Evolutionary conservation across 2,113 vertebrate genomes (phyloP), one percentile per base, ranked within the genome.

Genomic region (Dolichallabes microphthalmus): DNA sequence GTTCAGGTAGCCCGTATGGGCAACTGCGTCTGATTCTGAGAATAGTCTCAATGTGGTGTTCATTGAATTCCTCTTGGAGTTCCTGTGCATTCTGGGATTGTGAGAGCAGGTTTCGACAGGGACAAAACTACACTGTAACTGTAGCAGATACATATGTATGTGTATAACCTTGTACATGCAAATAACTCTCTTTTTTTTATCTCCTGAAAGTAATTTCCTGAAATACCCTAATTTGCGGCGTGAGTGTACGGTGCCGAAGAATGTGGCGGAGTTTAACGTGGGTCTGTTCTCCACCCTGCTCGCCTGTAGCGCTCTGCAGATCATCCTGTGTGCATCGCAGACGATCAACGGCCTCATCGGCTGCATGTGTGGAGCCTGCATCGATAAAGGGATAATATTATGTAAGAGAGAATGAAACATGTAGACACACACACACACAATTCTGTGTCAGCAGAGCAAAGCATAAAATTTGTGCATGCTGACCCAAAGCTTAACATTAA

Each of bases 331-430:
- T 35, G 85, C 63, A 19, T 5, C 86, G 32, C 94, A 95, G 92
- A 92, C 94, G 92, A 88, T 95, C 90, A 95, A 95, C 2, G 94
- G 95, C 11, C 90, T 95, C 8, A 90, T 93, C 0, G 95, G 95
- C 57, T 96, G 95, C 64, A 64, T 95, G 71, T 95, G 95, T 45
- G 94, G 95, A 73, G 91, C 94, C 69, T 95, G 95, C 87, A 30
- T 0, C 0, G 15, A 87, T 0, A 93, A 94, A 55, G 89, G 57
- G 85, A n/a, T n/a, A n/a, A n/a, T n/a, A n/a, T n/a, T n/a, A n/a
- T n/a, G 94, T 95, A 35, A 89, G 90, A 52, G 15, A 53, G 10
- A 55, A 25, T 15, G 45, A 22, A 12, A 57, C 52, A 64, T n/a
- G n/a, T 2, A 61, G 0, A 55, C 17, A 60, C 35, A 81, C 35